phyloP scores from a whole-genome alignment of 2,888 invertebrate species.

The Macaria liturata region DNA sequence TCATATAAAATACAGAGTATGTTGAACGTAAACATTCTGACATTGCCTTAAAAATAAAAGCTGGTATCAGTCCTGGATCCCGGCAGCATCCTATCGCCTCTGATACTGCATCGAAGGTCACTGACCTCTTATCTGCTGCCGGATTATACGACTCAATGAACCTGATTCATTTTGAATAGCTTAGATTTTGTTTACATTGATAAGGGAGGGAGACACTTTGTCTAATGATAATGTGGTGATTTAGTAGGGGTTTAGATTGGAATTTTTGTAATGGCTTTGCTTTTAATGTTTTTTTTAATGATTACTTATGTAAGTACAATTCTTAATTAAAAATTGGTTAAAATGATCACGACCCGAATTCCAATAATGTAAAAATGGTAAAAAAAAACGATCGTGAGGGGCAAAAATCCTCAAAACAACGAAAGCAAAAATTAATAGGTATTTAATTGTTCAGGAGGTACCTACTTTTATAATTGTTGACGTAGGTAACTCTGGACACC shows the following conservation, averaged over 20 bases:
- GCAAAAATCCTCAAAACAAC: no score
- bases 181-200: slow-evolving; percentile 15
- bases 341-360: no score
- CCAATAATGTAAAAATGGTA: no score
- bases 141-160: slow-evolving; percentile 22
- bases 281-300: neutral
- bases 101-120: slow-evolving; percentile 21
- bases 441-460: no score
- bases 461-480: no score
- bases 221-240: neutral
- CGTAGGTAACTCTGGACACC: no score
- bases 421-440: no score
- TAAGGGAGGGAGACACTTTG: slow-evolving; percentile 4
- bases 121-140: slow-evolving; percentile 21
- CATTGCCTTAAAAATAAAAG: slow-evolving; percentile 19
- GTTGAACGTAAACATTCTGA: no score
- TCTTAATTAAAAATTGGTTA: no score
- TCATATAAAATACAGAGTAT: no score
- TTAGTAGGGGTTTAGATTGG: neutral
- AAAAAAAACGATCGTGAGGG: no score
- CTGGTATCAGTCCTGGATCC: slow-evolving; percentile 11
- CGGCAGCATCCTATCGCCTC: slow-evolving; percentile 14
- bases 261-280: slow-evolving; percentile 2
- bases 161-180: slow-evolving; percentile 15
- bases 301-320: no score